Evolutionary conservation across 2,113 vertebrate species (phyloP).

Genomic region (Salminus brasiliensis): DNA sequence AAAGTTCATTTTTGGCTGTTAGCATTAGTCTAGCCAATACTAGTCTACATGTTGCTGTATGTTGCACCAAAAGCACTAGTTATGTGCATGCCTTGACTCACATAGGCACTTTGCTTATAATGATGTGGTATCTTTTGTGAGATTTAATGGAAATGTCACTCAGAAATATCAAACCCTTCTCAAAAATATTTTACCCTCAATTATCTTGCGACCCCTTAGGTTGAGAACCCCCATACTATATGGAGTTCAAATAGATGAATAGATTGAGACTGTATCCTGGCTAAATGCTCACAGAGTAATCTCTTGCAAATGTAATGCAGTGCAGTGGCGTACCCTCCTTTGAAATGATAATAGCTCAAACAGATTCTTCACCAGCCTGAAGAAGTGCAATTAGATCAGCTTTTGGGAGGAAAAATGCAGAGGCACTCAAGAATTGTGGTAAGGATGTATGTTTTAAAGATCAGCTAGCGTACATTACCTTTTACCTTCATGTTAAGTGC

Average conservation of each 20-base stretch:
- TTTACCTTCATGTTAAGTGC: background rate
- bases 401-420: slow-evolving; percentile 11
- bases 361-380: slow-evolving; percentile 24
- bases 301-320: slow-evolving; percentile 42
- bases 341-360: slow-evolving; percentile 55
- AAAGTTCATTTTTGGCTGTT: too few species aligned
- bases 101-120: too few species aligned
- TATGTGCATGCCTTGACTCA: too few species aligned
- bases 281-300: slow-evolving; percentile 15
- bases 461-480: background rate
- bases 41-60: too few species aligned
- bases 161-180: background rate
- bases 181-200: background rate
- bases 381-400: slow-evolving; percentile 40
- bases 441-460: background rate
- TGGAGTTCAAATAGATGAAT: background rate
- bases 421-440: slow-evolving; percentile 4
- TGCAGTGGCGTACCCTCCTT: slow-evolving; percentile 33
- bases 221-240: background rate
- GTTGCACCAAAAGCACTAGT: too few species aligned
- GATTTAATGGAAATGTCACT: too few species aligned
- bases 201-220: background rate
- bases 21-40: too few species aligned
- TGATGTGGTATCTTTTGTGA: too few species aligned
- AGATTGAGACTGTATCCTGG: background rate